Percentiles rank a stretch among this genome's conserved stretches.
These are phyloP conservation scores for Spialia ferax DNA, from an alignment of 2,888 invertebrate genomes.

Conservation along the genomic window DNA sequence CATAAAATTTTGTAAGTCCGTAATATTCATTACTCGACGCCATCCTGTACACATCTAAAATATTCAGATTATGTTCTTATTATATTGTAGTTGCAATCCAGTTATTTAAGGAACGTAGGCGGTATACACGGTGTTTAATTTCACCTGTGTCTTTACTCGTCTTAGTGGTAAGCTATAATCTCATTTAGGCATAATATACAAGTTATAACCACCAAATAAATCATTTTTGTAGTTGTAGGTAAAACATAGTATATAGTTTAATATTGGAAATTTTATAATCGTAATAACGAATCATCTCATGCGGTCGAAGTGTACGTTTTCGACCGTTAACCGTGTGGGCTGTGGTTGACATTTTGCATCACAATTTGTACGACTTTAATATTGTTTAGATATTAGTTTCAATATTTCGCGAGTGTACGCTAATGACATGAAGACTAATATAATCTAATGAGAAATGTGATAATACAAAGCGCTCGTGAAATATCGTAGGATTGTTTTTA, in stretches of 20 bases:
- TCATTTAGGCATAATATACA: constrained; percentile 81
- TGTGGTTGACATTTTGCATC: constrained; percentile 65
- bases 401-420: constrained; percentile 47
- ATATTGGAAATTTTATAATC: constrained; percentile 47
- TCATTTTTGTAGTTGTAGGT: constrained; percentile 64
- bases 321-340: constrained; percentile 54
- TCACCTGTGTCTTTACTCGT: constrained; percentile 36
- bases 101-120: constrained; percentile 33
- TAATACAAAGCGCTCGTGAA: constrained; percentile 35
- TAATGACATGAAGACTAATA: constrained; percentile 28
- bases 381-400: constrained; percentile 48
- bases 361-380: constrained; percentile 28
- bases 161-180: constrained; percentile 65
- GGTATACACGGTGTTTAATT: constrained; percentile 42
- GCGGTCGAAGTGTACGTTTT: constrained; percentile 38
- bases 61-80: constrained; percentile 3
- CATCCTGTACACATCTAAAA: neutral
- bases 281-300: constrained; percentile 39
- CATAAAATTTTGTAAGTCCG: constrained; percentile 17
- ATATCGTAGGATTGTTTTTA: constrained; percentile 26
- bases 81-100: constrained; percentile 10
- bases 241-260: constrained; percentile 47
- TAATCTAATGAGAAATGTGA: constrained; percentile 29
- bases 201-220: constrained; percentile 83
- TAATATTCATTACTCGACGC: neutral